Evolutionary conservation across 2,113 vertebrate genomes (phyloP).

Genomic region (Ictalurus punctatus): DNA sequence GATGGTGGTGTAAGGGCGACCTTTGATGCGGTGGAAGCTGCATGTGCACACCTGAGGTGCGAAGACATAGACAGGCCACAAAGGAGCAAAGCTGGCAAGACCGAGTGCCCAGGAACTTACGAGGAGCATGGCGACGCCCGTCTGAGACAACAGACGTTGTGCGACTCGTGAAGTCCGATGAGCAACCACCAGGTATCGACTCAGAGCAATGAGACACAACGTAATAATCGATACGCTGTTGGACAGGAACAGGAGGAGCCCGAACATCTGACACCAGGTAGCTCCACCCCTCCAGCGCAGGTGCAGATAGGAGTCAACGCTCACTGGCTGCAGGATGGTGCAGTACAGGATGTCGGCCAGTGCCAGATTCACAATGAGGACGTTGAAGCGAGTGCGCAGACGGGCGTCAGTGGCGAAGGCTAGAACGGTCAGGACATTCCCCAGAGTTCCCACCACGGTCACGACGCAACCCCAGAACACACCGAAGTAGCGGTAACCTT

Average conservation of each 20-base stretch:
- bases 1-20: conserved; percentile 82
- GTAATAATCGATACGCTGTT: conserved; percentile 86
- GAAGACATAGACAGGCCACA: conserved; percentile 79
- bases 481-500: conserved; percentile 78
- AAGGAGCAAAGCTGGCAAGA: conserved; percentile 77
- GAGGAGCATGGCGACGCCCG: conserved; percentile 67
- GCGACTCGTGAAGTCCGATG: conserved; percentile 72
- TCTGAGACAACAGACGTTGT: conserved; percentile 69
- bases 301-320: conserved; percentile 82
- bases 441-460: conserved; percentile 74
- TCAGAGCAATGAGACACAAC: conserved; percentile 80
- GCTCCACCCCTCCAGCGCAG: conserved; percentile 77
- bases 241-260: conserved; percentile 81
- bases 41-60: conserved; percentile 85
- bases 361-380: conserved; percentile 84
- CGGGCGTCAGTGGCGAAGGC: conserved; percentile 73
- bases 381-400: conserved; percentile 82
- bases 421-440: conserved; percentile 83
- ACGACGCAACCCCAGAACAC: conserved; percentile 80
- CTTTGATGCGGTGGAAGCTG: conserved; percentile 81
- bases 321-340: conserved; percentile 81
- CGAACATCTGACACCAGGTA: conserved; percentile 79
- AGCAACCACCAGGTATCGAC: conserved; percentile 81
- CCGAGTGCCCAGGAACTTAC: conserved; percentile 73
- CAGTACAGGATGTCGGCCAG: conserved; percentile 84